These are phyloP conservation scores for Pocota personata DNA, from an alignment of 2,888 invertebrate genomes.

Conservation along the genomic window DNA sequence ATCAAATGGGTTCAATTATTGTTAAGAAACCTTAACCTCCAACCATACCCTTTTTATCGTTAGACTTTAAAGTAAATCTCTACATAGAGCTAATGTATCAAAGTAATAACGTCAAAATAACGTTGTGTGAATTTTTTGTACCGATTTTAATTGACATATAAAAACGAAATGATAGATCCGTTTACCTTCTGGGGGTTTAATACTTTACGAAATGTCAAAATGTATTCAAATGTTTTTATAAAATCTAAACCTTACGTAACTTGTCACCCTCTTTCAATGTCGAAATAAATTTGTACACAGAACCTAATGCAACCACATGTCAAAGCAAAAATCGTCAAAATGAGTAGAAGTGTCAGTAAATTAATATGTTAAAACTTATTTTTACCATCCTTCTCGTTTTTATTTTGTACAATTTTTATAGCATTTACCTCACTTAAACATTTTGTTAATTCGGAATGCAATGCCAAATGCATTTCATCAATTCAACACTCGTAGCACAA, in stretches of 20 bases:
- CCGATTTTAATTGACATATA: too few species aligned
- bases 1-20: too few species aligned
- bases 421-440: neutral
- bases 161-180: too few species aligned
- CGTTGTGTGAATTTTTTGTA: too few species aligned
- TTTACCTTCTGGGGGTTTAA: too few species aligned
- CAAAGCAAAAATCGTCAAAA: constrained; percentile 1
- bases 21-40: too few species aligned
- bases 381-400: neutral
- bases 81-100: too few species aligned
- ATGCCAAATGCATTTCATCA: constrained; percentile 44
- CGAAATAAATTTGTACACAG: neutral
- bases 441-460: constrained; percentile 42
- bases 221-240: neutral
- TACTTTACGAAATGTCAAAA: too few species aligned
- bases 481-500: constrained; percentile 31
- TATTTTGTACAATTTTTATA: too few species aligned
- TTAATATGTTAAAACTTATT: neutral
- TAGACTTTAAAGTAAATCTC: too few species aligned
- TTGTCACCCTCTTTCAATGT: neutral
- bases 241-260: neutral
- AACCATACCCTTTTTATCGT: too few species aligned
- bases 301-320: neutral
- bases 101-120: too few species aligned
- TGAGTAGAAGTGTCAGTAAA: neutral